These are phyloP conservation scores for Tolmerus cingulatus DNA, from an alignment of 2,888 invertebrate genomes.

Conservation along the genomic window DNA sequence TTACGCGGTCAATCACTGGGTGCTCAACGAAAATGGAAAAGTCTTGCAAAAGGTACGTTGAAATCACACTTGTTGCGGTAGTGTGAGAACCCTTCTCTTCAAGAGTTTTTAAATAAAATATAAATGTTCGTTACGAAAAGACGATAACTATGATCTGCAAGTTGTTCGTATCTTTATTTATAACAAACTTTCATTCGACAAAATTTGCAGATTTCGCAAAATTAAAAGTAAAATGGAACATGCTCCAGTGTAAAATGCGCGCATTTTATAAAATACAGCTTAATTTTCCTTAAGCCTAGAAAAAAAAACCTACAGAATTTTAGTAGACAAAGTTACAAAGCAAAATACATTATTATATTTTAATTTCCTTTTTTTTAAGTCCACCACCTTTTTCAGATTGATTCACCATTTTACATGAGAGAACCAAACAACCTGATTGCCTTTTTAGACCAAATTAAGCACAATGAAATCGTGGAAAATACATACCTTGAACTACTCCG, in stretches of 20 bases:
- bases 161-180: not conserved
- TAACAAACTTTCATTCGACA: not conserved
- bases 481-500: conserved; percentile 57
- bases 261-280: not conserved
- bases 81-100: not conserved
- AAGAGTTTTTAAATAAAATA: not conserved
- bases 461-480: conserved; percentile 59
- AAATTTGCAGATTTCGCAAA: too few species aligned
- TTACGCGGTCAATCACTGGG: conserved; percentile 56
- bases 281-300: not conserved
- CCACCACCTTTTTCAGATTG: conserved; percentile 50
- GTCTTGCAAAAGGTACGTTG: conserved; percentile 56
- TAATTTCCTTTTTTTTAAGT: too few species aligned
- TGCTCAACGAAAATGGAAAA: conserved; percentile 57
- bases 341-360: too few species aligned
- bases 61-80: conserved; percentile 12
- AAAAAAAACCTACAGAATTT: too few species aligned
- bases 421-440: conserved; percentile 59
- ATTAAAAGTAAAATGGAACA: not conserved
- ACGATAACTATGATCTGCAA: not conserved
- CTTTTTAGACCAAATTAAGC: conserved; percentile 60
- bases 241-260: not conserved
- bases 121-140: not conserved
- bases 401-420: conserved; percentile 60
- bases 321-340: too few species aligned